A percentile compares a stretch with the other conserved stretches of the same genome.
These are phyloP conservation scores for Myzus persicae DNA, from an alignment of 1,140 invertebrate genomes.

Conservation along the genomic window DNA sequence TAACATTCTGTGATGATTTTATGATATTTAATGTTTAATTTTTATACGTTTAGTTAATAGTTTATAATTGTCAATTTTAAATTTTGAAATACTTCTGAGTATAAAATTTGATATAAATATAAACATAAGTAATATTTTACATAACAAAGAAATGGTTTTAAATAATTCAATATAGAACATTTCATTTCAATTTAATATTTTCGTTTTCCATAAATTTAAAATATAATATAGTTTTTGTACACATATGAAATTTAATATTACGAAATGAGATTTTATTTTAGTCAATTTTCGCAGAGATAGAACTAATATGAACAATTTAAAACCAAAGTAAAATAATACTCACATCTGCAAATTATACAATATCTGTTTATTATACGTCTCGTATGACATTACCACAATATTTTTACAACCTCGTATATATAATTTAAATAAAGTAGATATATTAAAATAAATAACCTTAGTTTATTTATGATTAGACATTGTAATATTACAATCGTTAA, in stretches of 20 bases:
- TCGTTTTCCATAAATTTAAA: not conserved
- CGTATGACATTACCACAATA: not conserved
- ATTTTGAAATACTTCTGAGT: not conserved
- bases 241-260: not conserved
- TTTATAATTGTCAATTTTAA: not conserved
- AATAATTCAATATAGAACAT: not conserved
- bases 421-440: not conserved
- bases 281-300: not conserved
- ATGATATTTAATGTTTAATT: too few species aligned
- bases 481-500: not conserved
- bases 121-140: not conserved
- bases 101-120: not conserved
- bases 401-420: not conserved
- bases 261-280: not conserved
- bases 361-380: not conserved
- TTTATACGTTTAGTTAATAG: not conserved
- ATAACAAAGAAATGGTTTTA: not conserved
- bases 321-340: not conserved
- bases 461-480: not conserved
- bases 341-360: not conserved
- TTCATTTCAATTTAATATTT: not conserved
- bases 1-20: too few species aligned
- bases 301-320: not conserved
- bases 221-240: not conserved
- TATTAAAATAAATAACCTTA: not conserved